Conservation (phyloP, 1,140 invertebrate genomes). For the Octopus bimaculoides region DNA sequence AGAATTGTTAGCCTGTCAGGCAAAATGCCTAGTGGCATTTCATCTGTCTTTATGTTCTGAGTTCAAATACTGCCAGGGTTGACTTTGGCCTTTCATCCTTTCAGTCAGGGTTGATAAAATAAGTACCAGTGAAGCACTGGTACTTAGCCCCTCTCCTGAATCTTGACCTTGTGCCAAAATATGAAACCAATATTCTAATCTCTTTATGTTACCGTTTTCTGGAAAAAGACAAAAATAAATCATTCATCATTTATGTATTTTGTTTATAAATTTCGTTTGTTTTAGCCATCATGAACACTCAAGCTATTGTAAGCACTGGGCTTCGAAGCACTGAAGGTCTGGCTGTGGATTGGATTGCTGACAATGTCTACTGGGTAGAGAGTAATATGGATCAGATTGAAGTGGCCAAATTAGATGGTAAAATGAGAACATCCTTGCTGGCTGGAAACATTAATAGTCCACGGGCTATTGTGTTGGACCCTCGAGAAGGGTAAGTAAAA, state of each 20-base stretch:
- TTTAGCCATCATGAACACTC: constrained; percentile 65
- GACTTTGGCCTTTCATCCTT: too few species aligned
- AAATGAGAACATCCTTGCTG: constrained; percentile 74
- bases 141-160: too few species aligned
- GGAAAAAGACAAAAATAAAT: too few species aligned
- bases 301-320: constrained; percentile 79
- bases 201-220: too few species aligned
- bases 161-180: too few species aligned
- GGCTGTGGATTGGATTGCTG: constrained; percentile 95
- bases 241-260: not conserved
- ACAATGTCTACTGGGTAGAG: constrained; percentile 95
- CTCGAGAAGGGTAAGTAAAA: constrained; percentile 65
- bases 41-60: too few species aligned
- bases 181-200: too few species aligned
- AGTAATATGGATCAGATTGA: constrained; percentile 86
- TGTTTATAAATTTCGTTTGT: not conserved
- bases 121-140: too few species aligned
- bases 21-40: too few species aligned
- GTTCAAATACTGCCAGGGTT: too few species aligned
- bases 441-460: constrained; percentile 84
- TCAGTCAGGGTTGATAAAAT: too few species aligned
- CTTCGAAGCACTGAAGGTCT: constrained; percentile 84
- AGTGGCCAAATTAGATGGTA: constrained; percentile 79
- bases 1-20: too few species aligned
- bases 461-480: constrained; percentile 81